These are phyloP conservation scores for Palloptera scutellata DNA, from an alignment of 2,888 invertebrate species.

Conservation along the genomic window DNA sequence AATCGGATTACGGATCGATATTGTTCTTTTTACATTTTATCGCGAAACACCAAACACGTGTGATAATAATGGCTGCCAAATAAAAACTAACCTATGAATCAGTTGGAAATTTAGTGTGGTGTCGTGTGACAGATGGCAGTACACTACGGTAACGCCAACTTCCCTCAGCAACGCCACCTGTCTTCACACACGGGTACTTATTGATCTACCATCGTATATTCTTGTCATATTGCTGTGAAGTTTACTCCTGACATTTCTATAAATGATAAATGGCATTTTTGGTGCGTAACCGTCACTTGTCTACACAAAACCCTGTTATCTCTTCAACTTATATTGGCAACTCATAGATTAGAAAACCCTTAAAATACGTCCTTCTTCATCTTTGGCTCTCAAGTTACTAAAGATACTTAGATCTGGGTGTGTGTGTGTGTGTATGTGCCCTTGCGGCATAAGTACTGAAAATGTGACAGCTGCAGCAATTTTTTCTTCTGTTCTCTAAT, in stretches of 20 bases:
- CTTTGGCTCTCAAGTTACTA: not conserved
- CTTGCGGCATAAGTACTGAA: not conserved
- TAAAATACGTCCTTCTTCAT: not conserved
- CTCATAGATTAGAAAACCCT: not conserved
- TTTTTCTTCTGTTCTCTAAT: not conserved
- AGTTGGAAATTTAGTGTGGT: too few species aligned
- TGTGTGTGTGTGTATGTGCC: not conserved
- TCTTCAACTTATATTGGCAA: constrained; percentile 2
- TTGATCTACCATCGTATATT: too few species aligned
- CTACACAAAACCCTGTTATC: not conserved
- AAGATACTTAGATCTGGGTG: not conserved
- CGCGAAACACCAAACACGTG: too few species aligned
- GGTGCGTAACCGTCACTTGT: constrained; percentile 8
- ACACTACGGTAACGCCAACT: too few species aligned
- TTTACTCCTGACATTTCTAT: not conserved
- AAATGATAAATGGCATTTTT: constrained; percentile 29
- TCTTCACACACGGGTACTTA: too few species aligned
- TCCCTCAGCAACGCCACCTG: too few species aligned
- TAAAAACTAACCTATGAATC: too few species aligned
- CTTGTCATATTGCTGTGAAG: too few species aligned
- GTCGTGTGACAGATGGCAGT: too few species aligned
- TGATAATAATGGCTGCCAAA: too few species aligned
- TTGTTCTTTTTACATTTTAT: too few species aligned
- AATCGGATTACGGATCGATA: too few species aligned
- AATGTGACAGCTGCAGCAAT: constrained; percentile 33